Evolutionary conservation across 2,113 vertebrate species (phyloP), one percentile per base, ranked within the genome.

Genomic region (Pangasianodon gigas): DNA sequence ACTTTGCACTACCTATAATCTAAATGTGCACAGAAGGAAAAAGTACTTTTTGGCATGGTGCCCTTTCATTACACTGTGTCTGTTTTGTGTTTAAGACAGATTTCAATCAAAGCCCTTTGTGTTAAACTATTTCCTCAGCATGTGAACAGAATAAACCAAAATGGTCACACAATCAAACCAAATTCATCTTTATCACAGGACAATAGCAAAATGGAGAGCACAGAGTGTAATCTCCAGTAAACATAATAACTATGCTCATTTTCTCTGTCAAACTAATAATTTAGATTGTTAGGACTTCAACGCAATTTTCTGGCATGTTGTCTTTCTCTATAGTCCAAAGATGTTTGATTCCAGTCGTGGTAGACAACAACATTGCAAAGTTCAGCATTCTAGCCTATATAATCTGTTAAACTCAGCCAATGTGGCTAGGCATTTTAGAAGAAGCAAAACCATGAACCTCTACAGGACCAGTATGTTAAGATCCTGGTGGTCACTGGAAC

Each of bases 51-150:
- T 88, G 84, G 51, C 69, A 82, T 67, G 16, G 16, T 44, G 51
- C 32, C 80, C 52, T 86, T 90, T 87, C 83, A 84, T 90, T 87
- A 80, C 75, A 88, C 71, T 48, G 46, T 84, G 71, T 90, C 87
- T 91, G 48, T 83, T 80, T 91, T 91, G 84, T 41, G 85, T 87
- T 87, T 90, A 65, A 86, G 65, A 82, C 52, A 77, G 24, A 44
- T 87, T 86, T 87, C 83, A 92, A 91, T 92, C 90, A 91, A 71
- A 71, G 80, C 75, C 69, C 32, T 90, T 91, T 91, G 90, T 92
- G 80, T 87, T 89, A 89, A 79, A 90, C 87, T 89, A 80, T 69
- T 81, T 58, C 65, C 79, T 51, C 79, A 69, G 77, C 51, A n/a
- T 85, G 60, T 77, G 79, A 77, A 65, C 75, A 56, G 54, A 87